phyloP scores from a whole-genome alignment of 2,797 vertebrate genomes.

The Artibeus lituratus region DNA sequence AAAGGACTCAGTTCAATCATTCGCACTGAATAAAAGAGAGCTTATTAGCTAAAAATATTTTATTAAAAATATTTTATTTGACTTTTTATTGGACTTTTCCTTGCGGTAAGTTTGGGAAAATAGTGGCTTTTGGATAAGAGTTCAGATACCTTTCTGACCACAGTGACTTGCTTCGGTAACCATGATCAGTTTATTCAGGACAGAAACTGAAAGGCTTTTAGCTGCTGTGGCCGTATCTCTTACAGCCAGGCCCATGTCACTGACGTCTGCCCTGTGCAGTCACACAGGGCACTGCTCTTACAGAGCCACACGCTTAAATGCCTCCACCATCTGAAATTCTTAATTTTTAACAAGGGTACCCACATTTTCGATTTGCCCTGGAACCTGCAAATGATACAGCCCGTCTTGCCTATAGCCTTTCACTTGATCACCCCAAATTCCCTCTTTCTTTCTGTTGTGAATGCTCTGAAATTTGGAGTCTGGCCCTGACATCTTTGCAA shows the following conservation, averaged over 20 bases:
- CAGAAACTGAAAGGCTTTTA: neutral
- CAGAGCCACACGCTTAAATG: neutral
- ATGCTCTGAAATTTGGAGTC: neutral
- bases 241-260: neutral
- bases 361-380: neutral
- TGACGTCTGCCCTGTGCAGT: neutral
- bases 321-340: neutral
- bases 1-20: neutral
- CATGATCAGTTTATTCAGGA: neutral
- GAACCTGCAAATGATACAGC: neutral
- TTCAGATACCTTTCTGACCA: constrained; percentile 24
- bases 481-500: neutral
- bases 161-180: neutral
- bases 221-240: neutral
- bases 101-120: constrained; percentile 14
- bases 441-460: neutral
- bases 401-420: neutral
- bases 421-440: neutral
- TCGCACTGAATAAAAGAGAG: neutral
- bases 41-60: constrained; percentile 48
- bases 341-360: neutral
- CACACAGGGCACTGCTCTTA: neutral
- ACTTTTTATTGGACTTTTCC: constrained; percentile 31
- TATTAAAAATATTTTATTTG: constrained; percentile 29
- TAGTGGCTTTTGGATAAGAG: neutral